Percentiles rank a stretch among this genome's conserved stretches.
Conservation (phyloP, 2,888 invertebrate species). For the Chrysolina americana region DNA sequence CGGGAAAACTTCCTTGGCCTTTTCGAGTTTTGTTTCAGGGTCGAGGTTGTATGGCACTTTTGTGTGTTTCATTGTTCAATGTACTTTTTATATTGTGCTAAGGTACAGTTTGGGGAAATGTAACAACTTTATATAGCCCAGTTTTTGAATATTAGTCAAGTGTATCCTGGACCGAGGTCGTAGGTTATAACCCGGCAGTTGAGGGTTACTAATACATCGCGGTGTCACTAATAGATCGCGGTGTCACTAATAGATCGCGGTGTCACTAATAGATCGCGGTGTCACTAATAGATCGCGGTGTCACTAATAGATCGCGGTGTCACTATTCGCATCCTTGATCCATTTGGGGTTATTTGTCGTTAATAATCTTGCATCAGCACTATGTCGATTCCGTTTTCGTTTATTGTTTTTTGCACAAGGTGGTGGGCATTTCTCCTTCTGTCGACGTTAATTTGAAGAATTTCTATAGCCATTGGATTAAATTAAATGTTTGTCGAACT, state of each 20-base stretch:
- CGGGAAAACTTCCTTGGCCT: too few relatives aligned
- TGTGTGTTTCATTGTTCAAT: too few relatives aligned
- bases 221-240: slow-evolving; percentile 15
- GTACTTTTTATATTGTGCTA: too few relatives aligned
- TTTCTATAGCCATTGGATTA: too few relatives aligned
- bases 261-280: slow-evolving; percentile 6
- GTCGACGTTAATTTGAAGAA: too few relatives aligned
- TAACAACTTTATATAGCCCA: slow-evolving; percentile 22
- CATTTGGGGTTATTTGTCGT: not conserved
- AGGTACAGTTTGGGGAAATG: slow-evolving; percentile 13
- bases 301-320: slow-evolving; percentile 14
- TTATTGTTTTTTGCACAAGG: too few relatives aligned
- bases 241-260: slow-evolving; percentile 6
- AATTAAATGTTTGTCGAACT: too few relatives aligned
- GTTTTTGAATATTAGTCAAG: not conserved
- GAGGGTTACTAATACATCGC: slow-evolving; percentile 18
- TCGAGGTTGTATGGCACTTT: too few relatives aligned
- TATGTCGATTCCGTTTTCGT: not conserved
- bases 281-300: slow-evolving; percentile 1
- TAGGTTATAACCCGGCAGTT: slow-evolving; percentile 8
- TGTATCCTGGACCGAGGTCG: not conserved
- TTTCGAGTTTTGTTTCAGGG: too few relatives aligned
- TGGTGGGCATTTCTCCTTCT: too few relatives aligned
- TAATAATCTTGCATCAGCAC: slow-evolving; percentile 19
- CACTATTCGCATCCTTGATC: not conserved